A percentile compares a stretch with the other conserved stretches of the same genome.
Evolutionary conservation across 1,140 invertebrate species (phyloP).

Genomic region (Rhagoletis zephyria): DNA sequence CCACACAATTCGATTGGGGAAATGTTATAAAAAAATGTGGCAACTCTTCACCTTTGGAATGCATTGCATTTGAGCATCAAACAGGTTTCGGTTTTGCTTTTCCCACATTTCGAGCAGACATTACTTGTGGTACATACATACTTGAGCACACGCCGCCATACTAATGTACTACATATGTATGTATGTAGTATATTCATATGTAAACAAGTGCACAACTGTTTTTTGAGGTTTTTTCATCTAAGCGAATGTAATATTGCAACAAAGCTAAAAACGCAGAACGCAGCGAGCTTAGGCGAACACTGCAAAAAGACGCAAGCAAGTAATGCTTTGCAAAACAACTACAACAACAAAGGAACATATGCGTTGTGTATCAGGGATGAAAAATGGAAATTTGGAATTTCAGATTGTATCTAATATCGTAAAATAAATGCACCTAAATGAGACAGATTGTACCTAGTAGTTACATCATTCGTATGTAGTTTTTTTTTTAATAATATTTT

Average conservation of each 20-base stretch:
- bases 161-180: no score
- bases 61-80: neutral
- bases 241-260: constrained; percentile 5
- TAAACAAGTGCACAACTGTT: neutral
- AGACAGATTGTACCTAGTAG: no score
- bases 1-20: neutral
- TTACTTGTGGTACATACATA: neutral
- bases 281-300: neutral
- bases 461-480: no score
- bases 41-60: neutral
- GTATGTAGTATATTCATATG: neutral
- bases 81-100: no score
- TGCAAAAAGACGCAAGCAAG: neutral
- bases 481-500: no score
- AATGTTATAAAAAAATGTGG: neutral
- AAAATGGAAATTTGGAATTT: no score
- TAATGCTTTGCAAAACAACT: neutral
- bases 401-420: no score
- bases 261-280: neutral
- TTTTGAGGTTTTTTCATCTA: neutral
- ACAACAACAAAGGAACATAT: neutral
- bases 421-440: no score
- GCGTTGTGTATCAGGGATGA: no score
- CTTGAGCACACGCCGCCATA: no score
- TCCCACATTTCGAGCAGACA: neutral